A percentile compares a stretch with the other conserved stretches of the same genome.
phyloP scores from a whole-genome alignment of 64 coral and sea anemone genomes.

The Platygyra sinensis region DNA sequence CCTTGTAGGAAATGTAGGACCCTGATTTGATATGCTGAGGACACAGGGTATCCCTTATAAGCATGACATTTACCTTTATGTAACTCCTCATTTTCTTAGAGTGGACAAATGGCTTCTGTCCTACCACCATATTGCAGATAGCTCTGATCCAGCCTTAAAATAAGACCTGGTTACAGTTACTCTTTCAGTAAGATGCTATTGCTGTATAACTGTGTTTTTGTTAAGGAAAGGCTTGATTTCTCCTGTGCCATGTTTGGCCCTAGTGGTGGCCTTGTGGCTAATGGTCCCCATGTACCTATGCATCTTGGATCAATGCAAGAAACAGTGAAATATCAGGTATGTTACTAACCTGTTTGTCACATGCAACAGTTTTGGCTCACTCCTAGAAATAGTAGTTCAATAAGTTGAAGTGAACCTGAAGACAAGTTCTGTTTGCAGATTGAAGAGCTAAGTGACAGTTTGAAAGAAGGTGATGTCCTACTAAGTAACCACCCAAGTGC shows the following conservation, averaged over 20 bases:
- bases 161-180: not conserved
- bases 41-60: too few relatives aligned
- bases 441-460: slow-evolving; percentile 47
- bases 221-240: slow-evolving; percentile 84
- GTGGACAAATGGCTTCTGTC: too few relatives aligned
- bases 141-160: too few relatives aligned
- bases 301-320: slow-evolving; percentile 97
- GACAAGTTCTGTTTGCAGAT: slow-evolving; percentile 37
- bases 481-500: slow-evolving; percentile 94
- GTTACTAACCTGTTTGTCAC: not conserved
- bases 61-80: too few relatives aligned
- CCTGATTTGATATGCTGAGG: too few relatives aligned
- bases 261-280: slow-evolving; percentile 88
- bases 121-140: too few relatives aligned
- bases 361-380: not conserved
- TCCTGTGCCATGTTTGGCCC: slow-evolving; percentile 97
- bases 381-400: not conserved
- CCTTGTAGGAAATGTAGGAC: too few relatives aligned
- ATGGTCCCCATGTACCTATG: slow-evolving; percentile 91
- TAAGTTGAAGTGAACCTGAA: not conserved
- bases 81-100: too few relatives aligned
- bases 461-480: slow-evolving; percentile 92
- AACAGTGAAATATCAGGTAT: slow-evolving; percentile 87
- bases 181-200: not conserved
- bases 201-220: not conserved